phyloP scores from a whole-genome alignment of 64 coral and sea anemone species.

The Stichodactyla helianthus region DNA sequence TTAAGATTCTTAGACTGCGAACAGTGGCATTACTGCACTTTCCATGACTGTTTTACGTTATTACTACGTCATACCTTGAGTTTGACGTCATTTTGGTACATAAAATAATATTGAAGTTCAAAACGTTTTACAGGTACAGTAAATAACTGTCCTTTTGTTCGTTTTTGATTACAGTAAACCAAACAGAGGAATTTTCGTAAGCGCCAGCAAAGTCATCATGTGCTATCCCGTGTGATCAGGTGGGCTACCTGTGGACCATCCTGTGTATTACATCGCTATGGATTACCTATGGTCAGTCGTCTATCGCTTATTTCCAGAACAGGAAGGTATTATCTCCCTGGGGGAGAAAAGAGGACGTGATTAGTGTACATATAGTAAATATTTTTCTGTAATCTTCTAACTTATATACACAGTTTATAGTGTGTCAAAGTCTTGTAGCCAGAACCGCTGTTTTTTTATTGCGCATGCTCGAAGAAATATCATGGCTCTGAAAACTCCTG shows the following conservation, averaged over 20 bases:
- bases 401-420: not conserved
- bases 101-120: not conserved
- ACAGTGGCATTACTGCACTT: not conserved
- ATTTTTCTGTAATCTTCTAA: not conserved
- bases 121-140: not conserved
- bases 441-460: no score
- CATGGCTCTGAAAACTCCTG: no score
- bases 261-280: not conserved
- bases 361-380: not conserved
- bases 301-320: not conserved
- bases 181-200: constrained; percentile 77
- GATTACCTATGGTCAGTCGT: not conserved
- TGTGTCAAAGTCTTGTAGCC: no score
- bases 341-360: not conserved
- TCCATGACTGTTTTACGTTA: not conserved
- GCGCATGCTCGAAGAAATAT: no score
- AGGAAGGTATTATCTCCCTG: not conserved
- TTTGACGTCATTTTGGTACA: not conserved
- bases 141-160: not conserved
- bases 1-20: no score
- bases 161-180: constrained; percentile 43
- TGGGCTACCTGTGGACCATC: not conserved
- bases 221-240: constrained; percentile 19
- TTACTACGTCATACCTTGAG: not conserved
- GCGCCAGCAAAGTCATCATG: constrained; percentile 76